Evolutionary conservation across 2,888 invertebrate genomes (phyloP), one percentile per base, ranked within the genome.

Genomic region (Polydrusus tereticollis): DNA sequence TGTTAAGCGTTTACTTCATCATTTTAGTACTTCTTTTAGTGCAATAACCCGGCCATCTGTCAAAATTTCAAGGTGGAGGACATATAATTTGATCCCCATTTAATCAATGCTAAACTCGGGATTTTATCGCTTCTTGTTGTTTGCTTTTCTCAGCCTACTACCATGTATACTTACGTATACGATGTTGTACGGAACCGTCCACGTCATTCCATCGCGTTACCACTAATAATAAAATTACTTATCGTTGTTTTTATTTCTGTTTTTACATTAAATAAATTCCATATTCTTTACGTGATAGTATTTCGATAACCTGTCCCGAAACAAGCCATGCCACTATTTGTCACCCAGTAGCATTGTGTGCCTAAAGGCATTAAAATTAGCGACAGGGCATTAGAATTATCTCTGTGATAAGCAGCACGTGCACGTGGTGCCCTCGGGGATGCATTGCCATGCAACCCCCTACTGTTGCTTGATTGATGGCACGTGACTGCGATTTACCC

Each of bases 281-380:
- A 7, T 16, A 29, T 55, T 55, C 52, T 29, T 55, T 55, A 10
- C 60, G 63, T 33, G 69, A 69, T 64, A 26, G 50, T 23, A 38
- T 50, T 29, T 60, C 38, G 64, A 64, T 58, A 70, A 50, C 23
- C 6, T 20, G 38, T 23, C 50, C 69, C 58, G 43, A 23, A 33
- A 10, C 63, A 16, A 41, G 14, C 38, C 59, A 59, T 23, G 65
- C 38, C 65, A 69, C 69, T 58, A 69, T 74, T 73, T 69, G 69
- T 73, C 73, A 73, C 69, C 69, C 66, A 62, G 47, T 69, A 66
- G 47, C 29, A 79, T 83, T 82, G 85, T 85, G 84, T 84, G 85
- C 84, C 82, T 80, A 82, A 80, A 83, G 79, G 83, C 84, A 84
- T 84, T 85, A 84, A 84, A 85, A 85, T 85, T 85, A 84, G 84